A percentile compares a stretch with the other conserved stretches of the same genome.
Evolutionary conservation across 23 tunicate genomes (phyloP).

Genomic region (Halocynthia roretzi): DNA sequence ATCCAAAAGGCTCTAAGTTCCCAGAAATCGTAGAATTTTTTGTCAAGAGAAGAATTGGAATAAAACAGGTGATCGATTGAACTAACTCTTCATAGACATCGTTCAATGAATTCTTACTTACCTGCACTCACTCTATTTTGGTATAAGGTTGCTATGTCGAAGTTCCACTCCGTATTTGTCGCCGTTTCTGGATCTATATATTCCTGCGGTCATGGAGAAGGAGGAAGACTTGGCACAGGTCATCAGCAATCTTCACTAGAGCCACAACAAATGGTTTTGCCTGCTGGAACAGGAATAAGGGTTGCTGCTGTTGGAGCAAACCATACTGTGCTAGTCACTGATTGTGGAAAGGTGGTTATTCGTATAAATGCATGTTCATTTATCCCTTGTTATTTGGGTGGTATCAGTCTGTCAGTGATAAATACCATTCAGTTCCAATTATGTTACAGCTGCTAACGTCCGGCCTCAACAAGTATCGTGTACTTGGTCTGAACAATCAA

Average conservation of each 20-base stretch:
- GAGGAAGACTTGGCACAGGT: slow-evolving; percentile 75
- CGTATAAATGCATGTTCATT: not conserved
- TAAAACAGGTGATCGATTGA: slow-evolving; percentile 38
- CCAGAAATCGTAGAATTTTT: slow-evolving; percentile 61
- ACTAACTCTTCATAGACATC: slow-evolving; percentile 2
- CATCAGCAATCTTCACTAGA: slow-evolving; percentile 48
- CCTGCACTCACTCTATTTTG: not conserved
- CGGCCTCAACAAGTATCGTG: slow-evolving; percentile 49
- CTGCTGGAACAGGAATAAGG: slow-evolving; percentile 1
- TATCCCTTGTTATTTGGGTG: not conserved
- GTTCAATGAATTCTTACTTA: not conserved
- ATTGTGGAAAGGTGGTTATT: slow-evolving; percentile 32
- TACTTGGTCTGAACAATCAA: slow-evolving; percentile 39
- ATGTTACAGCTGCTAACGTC: slow-evolving; percentile 35
- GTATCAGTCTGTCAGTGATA: not conserved
- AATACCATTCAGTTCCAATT: no score
- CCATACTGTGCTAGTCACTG: slow-evolving; percentile 65
- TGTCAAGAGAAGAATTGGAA: slow-evolving; percentile 29
- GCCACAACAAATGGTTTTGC: slow-evolving; percentile 35
- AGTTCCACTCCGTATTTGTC: slow-evolving; percentile 61
- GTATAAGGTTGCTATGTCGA: slow-evolving; percentile 57
- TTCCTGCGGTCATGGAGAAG: slow-evolving; percentile 76
- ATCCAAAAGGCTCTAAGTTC: slow-evolving; percentile 42
- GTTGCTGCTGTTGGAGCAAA: slow-evolving; percentile 32
- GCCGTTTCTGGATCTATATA: slow-evolving; percentile 55